These are phyloP conservation scores for Gymnocephalus cernua DNA, from an alignment of 2,113 vertebrate genomes.

Conservation along the genomic window DNA sequence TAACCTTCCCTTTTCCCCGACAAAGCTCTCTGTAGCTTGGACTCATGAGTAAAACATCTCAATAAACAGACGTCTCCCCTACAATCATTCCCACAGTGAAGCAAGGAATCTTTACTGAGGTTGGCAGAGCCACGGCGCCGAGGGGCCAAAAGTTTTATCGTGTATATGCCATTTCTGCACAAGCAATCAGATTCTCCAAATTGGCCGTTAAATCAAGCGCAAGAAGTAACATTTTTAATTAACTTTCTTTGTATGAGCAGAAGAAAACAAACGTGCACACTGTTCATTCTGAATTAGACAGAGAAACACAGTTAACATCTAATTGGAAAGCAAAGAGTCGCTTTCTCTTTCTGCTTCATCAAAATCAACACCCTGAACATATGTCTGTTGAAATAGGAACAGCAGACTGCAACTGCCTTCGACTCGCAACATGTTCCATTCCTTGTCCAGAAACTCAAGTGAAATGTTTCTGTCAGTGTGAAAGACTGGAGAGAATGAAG, in stretches of 20 bases:
- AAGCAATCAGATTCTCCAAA: slow-evolving; percentile 75
- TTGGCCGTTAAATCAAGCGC: slow-evolving; percentile 64
- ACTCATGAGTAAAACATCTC: slow-evolving; percentile 71
- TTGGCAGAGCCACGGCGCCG: slow-evolving; percentile 51
- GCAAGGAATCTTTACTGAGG: slow-evolving; percentile 64
- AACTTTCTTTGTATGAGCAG: slow-evolving; percentile 52
- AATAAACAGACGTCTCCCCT: slow-evolving; percentile 34
- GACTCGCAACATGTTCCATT: slow-evolving; percentile 11
- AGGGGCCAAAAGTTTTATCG: slow-evolving; percentile 59
- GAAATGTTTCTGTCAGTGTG: neutral
- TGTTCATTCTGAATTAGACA: slow-evolving; percentile 46
- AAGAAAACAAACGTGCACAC: slow-evolving; percentile 31
- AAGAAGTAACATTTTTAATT: slow-evolving; percentile 68
- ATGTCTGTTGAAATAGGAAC: slow-evolving; percentile 27
- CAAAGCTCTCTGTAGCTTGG: slow-evolving; percentile 65
- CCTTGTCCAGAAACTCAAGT: neutral
- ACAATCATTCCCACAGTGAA: slow-evolving; percentile 27
- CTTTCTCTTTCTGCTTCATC: slow-evolving; percentile 29
- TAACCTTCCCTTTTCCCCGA: slow-evolving; percentile 41
- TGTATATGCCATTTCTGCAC: slow-evolving; percentile 65
- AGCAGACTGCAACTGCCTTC: slow-evolving; percentile 15
- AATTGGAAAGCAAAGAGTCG: slow-evolving; percentile 42
- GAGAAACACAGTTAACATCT: slow-evolving; percentile 38
- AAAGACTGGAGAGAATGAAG: neutral
- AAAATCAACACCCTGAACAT: slow-evolving; percentile 47